Evolutionary conservation across 2,113 vertebrate species (phyloP).

Genomic region (Aplodontia rufa): DNA sequence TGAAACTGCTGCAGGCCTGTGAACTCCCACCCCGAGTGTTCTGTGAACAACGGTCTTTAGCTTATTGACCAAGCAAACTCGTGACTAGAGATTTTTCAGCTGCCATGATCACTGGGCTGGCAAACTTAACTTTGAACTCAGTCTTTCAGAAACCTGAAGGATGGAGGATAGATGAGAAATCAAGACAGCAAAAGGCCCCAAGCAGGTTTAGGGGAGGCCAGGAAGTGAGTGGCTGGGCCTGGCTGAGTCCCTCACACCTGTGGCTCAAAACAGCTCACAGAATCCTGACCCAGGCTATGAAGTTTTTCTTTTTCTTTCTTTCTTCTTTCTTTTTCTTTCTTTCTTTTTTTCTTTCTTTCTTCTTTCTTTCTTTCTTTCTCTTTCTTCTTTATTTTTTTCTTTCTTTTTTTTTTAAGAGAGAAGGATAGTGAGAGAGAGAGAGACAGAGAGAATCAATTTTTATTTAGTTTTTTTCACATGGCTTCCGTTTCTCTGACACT

Average conservation of each 20-base stretch:
- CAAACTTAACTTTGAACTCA: neutral
- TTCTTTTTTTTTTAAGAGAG: too few species aligned
- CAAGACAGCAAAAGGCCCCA: too few species aligned
- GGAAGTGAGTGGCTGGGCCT: neutral
- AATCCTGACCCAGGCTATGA: neutral
- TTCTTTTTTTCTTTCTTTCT: too few species aligned
- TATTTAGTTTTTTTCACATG: too few species aligned
- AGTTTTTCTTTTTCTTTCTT: too few species aligned
- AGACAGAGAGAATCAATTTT: too few species aligned
- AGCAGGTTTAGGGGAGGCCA: rapidly evolving
- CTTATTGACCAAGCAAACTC: neutral
- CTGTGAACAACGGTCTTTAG: rapidly evolving
- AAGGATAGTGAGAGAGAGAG: too few species aligned
- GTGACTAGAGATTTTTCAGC: neutral
- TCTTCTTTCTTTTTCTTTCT: too few species aligned
- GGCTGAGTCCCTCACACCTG: neutral
- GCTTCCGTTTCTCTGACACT: too few species aligned
- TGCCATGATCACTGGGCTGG: neutral
- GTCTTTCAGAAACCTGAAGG: neutral
- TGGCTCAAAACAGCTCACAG: neutral
- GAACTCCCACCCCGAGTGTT: neutral
- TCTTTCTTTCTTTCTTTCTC: too few species aligned
- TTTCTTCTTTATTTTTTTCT: too few species aligned
- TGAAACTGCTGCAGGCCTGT: neutral
- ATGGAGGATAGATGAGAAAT: neutral